These are phyloP conservation scores for Oryzias celebensis DNA, from an alignment of 2,113 vertebrate genomes.

Conservation along the genomic window DNA sequence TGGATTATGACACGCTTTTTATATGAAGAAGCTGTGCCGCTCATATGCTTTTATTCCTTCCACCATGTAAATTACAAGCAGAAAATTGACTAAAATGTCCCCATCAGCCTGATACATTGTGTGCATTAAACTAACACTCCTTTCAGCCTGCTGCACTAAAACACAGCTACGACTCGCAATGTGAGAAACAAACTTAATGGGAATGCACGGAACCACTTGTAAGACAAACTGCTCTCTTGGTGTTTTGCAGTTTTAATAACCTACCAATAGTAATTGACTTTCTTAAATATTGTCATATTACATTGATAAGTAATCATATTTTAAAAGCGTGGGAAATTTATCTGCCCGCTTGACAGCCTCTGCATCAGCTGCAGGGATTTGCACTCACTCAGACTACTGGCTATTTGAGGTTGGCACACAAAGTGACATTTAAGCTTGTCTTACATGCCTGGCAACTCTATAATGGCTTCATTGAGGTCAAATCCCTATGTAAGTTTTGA, in stretches of 20 bases:
- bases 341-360: neutral
- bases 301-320: neutral
- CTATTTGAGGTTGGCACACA: neutral
- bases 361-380: slow-evolving; percentile 1
- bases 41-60: slow-evolving; percentile 38
- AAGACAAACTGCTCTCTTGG: neutral
- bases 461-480: neutral
- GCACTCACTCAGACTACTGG: neutral
- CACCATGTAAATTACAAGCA: slow-evolving; percentile 49
- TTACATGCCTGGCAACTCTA: slow-evolving; percentile 1
- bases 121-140: slow-evolving; percentile 48
- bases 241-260: neutral
- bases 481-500: neutral
- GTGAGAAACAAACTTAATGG: slow-evolving; percentile 1
- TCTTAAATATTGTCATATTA: neutral
- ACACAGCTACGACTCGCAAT: slow-evolving; percentile 4
- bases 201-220: neutral
- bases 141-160: slow-evolving; percentile 12
- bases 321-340: neutral
- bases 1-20: slow-evolving; percentile 19
- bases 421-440: neutral
- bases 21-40: slow-evolving; percentile 8
- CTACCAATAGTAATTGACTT: neutral
- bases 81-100: slow-evolving; percentile 49
- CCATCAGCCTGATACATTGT: slow-evolving; percentile 48